Base-by-base conservation (phyloP, 2,113 vertebrate genomes). In the Pterophyllum scalare region DNA sequence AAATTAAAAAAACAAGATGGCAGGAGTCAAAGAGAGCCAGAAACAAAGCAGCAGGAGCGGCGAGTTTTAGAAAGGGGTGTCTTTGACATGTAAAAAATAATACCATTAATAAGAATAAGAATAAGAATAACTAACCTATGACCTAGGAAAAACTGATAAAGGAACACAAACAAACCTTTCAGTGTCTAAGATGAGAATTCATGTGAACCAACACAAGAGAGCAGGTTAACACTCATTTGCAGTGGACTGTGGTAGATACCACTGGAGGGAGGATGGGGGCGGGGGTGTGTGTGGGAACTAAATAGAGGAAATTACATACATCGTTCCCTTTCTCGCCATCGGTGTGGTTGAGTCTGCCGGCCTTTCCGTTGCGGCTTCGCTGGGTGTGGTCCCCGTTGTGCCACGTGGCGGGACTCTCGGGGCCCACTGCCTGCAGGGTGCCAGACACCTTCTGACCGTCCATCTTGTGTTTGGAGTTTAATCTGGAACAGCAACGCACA, bases 361-460 rank as follows among this genome's bases (percentile, higher is more conserved):
- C 95, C 93, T 96, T 96, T 94, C 97, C 97, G 26, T 97, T 98
- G 94, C 96, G 97, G 92, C 95, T 85, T 88, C 95, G 96, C 90
- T 96, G 96, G 91, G 94, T 67, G 92, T 94, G 97, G 93, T 98
- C 97, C 80, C 98, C 98, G 79, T 99, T 99, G 96, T 97, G 97
- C 93, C 97, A 97, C 2, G 96, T 93, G 2, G 96, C 93, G 59
- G 96, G 95, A 56, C 96, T 96, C 92, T 95, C 95, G 57, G 95
- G 89, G 58, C 95, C 94, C 9, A 95, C 96, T 15, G 96, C 96
- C 28, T 96, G 96, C 62, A 95, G 96, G 14, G 89, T 91, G 93
- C 96, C 96, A 70, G 95, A 94, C 26, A 93, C 94, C 94, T 97
- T 98, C 75, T 95, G 95, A 74, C 93, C 96, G 1, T 97, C 96